A percentile compares a stretch with the other conserved stretches of the same genome.
These are phyloP conservation scores for Catocala sponsa DNA, from an alignment of 2,888 invertebrate species.

Conservation along the genomic window DNA sequence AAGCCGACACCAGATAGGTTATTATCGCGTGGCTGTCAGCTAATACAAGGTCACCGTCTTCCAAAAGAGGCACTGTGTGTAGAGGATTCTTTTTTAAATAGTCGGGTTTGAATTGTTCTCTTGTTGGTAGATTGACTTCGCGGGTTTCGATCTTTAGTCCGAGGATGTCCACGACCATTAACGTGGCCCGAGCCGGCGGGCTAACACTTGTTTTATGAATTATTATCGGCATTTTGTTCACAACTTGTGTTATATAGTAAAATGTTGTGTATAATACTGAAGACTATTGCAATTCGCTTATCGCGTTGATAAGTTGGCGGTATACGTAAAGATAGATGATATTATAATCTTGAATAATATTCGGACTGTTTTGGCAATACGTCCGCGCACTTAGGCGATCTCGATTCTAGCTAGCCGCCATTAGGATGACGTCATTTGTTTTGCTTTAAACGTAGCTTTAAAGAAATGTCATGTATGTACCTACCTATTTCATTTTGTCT, in stretches of 20 bases:
- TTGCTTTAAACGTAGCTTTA: background rate
- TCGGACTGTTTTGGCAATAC: background rate
- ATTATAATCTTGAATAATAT: background rate
- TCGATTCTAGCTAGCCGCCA: background rate
- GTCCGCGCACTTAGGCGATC: background rate
- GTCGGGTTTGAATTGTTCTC: conserved; percentile 57
- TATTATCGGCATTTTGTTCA: conserved; percentile 41
- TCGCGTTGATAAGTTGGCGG: conserved; percentile 2
- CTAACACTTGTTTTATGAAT: conserved; percentile 59
- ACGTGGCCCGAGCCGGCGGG: conserved; percentile 59
- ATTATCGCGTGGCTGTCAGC: conserved; percentile 66
- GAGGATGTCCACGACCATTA: conserved; percentile 58
- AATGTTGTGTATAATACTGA: no score
- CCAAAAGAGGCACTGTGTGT: conserved; percentile 65
- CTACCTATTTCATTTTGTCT: no score
- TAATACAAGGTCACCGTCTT: conserved; percentile 59
- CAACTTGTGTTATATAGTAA: no score
- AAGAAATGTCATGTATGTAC: background rate
- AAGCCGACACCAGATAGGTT: conserved; percentile 61
- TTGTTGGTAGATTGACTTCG: conserved; percentile 56
- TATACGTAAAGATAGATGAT: background rate
- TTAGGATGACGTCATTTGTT: conserved; percentile 5
- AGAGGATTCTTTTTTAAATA: conserved; percentile 63
- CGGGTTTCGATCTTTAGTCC: conserved; percentile 51
- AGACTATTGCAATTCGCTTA: conserved; percentile 7